Evolutionary conservation across 2,888 invertebrate genomes (phyloP).

Genomic region (Theretra japonica): DNA sequence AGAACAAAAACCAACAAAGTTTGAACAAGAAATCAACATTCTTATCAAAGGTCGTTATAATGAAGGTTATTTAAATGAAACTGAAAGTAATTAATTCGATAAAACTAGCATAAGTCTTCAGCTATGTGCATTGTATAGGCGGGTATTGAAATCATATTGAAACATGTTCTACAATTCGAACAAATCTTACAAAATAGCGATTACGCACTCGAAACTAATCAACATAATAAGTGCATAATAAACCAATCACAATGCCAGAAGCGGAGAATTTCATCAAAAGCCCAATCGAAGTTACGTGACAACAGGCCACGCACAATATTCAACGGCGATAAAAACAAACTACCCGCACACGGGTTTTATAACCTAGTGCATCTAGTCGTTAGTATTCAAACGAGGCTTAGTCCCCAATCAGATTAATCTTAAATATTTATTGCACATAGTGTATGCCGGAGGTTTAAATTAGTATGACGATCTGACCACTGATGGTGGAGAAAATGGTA

Average conservation of each 20-base stretch:
- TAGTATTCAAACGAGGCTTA: constrained; percentile 78
- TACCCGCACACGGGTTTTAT: constrained; percentile 25
- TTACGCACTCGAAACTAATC: constrained; percentile 15
- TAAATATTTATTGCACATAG: constrained; percentile 84
- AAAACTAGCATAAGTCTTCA: too few relatives aligned
- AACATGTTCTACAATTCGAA: background rate
- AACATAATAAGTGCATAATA: constrained; percentile 12
- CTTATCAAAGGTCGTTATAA: too few relatives aligned
- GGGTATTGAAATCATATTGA: background rate
- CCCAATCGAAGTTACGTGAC: constrained; percentile 11
- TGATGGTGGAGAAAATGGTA: constrained; percentile 79
- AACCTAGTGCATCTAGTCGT: constrained; percentile 43
- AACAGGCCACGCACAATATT: constrained; percentile 2
- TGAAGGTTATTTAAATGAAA: too few relatives aligned
- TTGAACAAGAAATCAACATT: too few relatives aligned
- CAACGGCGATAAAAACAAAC: constrained; percentile 19
- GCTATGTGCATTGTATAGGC: too few relatives aligned
- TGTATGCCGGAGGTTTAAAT: constrained; percentile 75
- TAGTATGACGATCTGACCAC: constrained; percentile 80
- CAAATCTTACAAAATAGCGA: constrained; percentile 4
- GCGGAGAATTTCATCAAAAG: constrained; percentile 22
- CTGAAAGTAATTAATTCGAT: too few relatives aligned
- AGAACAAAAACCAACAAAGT: too few relatives aligned
- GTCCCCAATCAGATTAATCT: constrained; percentile 81
- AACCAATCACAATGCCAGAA: constrained; percentile 11